A percentile compares a stretch with the other conserved stretches of the same genome.
phyloP scores from a whole-genome alignment of 2,113 vertebrate species.

The Camelus bactrianus region DNA sequence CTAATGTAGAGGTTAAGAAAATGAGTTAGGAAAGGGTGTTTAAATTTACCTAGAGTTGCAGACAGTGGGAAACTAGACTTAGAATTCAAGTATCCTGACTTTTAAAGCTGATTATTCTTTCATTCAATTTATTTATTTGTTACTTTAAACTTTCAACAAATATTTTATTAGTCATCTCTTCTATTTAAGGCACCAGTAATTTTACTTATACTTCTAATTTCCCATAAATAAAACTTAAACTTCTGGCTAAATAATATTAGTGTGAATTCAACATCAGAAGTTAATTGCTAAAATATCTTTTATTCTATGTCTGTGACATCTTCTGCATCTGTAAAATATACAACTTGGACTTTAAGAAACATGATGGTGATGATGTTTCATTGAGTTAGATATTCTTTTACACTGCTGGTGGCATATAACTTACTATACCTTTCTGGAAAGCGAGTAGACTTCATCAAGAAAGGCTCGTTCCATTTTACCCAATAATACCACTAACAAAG shows the following conservation, averaged over 20 bases:
- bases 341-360: constrained; percentile 43
- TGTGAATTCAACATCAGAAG: constrained; percentile 3
- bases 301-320: neutral
- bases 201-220: constrained; percentile 4
- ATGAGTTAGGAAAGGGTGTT: constrained; percentile 7
- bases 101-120: constrained; percentile 24
- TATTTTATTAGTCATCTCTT: constrained; percentile 2
- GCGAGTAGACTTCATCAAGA: neutral
- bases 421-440: constrained; percentile 33
- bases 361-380: neutral
- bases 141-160: neutral
- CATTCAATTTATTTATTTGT: neutral
- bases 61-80: neutral
- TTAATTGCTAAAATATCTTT: constrained; percentile 31
- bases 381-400: neutral
- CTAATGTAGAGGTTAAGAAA: constrained; percentile 27
- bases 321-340: neutral
- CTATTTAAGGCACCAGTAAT: neutral
- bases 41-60: constrained; percentile 17
- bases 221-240: constrained; percentile 1
- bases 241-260: neutral
- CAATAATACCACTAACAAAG: neutral
- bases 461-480: constrained; percentile 9
- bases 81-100: constrained; percentile 10
- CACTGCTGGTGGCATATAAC: neutral